phyloP scores from a whole-genome alignment of 1,140 invertebrate species.

The Trichonephila clavata region DNA sequence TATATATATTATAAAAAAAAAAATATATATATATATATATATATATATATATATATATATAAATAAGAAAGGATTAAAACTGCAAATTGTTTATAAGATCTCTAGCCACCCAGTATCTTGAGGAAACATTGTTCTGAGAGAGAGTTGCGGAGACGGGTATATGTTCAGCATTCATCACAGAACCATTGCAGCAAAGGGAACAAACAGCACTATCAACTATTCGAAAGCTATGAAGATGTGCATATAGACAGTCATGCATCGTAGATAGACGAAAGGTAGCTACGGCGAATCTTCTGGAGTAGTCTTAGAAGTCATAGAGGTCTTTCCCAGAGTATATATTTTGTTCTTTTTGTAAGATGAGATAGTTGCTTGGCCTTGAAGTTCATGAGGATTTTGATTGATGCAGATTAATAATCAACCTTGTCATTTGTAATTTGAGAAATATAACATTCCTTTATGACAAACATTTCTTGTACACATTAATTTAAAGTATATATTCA shows the following conservation, averaged over 20 bases:
- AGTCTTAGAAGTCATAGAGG: not conserved
- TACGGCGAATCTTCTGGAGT: not conserved
- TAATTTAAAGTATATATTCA: no score
- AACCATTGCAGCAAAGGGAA: not conserved
- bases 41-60: no score
- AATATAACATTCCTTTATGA: not conserved
- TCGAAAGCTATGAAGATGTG: not conserved
- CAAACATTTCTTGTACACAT: no score
- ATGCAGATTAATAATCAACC: no score
- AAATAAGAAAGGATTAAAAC: no score
- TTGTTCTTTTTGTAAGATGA: no score
- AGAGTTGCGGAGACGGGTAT: not conserved
- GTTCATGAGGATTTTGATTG: no score
- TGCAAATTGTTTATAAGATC: not conserved
- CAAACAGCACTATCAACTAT: not conserved
- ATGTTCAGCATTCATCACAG: not conserved
- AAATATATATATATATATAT: no score
- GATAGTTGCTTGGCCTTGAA: no score
- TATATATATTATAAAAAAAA: no score
- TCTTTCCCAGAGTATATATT: no score
- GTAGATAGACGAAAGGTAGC: not conserved
- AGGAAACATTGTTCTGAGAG: not conserved
- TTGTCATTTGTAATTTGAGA: no score
- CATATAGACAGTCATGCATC: not conserved
- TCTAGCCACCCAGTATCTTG: not conserved